phyloP scores from a whole-genome alignment of 1,140 invertebrate genomes.

The Drosophila sproati region DNA sequence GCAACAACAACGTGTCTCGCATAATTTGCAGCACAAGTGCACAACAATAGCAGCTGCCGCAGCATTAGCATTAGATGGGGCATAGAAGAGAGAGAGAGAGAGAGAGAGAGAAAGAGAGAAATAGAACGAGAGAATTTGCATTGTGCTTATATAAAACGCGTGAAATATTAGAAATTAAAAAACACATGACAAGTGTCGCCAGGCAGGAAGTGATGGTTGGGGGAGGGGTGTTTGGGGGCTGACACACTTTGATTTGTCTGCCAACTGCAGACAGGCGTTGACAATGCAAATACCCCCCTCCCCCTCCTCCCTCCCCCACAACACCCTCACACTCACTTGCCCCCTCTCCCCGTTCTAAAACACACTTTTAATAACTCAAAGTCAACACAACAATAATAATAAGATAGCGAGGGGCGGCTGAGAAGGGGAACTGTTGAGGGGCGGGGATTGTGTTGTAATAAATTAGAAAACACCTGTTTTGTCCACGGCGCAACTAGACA shows the following conservation, averaged over 20 bases:
- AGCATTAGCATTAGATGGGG: constrained; percentile 45
- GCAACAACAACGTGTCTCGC: constrained; percentile 65
- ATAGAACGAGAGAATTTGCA: background rate
- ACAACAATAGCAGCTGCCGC: constrained; percentile 67
- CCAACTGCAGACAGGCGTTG: constrained; percentile 52
- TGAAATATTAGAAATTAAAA: constrained; percentile 83
- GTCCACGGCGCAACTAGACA: constrained; percentile 49
- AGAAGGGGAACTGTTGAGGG: background rate
- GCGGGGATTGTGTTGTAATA: constrained; percentile 47
- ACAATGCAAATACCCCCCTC: constrained; percentile 6
- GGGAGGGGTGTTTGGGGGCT: constrained; percentile 19
- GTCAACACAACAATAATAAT: constrained; percentile 7
- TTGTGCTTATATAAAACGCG: constrained; percentile 47
- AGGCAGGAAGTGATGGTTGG: no score
- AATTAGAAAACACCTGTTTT: constrained; percentile 82
- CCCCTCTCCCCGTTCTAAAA: background rate
- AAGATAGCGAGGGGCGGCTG: background rate
- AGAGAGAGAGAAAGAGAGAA: constrained; percentile 1
- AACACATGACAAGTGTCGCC: constrained; percentile 71
- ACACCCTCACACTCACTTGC: background rate
- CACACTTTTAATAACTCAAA: constrained; percentile 67
- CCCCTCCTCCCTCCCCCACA: background rate
- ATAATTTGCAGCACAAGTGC: constrained; percentile 78
- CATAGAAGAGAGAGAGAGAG: constrained; percentile 29
- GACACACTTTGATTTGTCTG: constrained; percentile 75